Evolutionary conservation across 2,888 invertebrate genomes (phyloP), one percentile per base, ranked within the genome.

Genomic region (Spatulosminthurus flaviceps): DNA sequence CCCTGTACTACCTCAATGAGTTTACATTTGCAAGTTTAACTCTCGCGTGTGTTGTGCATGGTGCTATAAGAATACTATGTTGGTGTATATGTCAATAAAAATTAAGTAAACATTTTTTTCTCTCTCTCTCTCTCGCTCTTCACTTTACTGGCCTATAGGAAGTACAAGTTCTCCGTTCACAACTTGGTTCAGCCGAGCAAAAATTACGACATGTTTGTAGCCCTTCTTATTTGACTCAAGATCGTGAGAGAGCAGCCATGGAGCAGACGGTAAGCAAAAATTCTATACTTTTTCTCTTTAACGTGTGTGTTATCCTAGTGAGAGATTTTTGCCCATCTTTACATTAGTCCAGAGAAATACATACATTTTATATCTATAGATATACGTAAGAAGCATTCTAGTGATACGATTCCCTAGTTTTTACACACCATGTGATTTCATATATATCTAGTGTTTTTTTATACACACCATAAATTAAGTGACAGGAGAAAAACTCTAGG

Each of bases 151-250:
- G 64, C 72, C n/a, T 69, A 28, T 87, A 91, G 90, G 95, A 96
- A 89, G 93, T 96, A 87, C 94, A 94, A 86, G 91, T 92, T 75
- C 90, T 96, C 84, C 92, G 95, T 80, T 93, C 94, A 86, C 93
- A 94, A 88, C 92, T 95, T 86, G 92, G 95, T 83, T 92, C 93
- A 87, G 94, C 94, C 83, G 96, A 96, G 88, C 95, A 95, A 88
- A 93, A 94, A 87, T 90, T 96, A 87, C 91, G 96, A 82, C 91
- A 92, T 81, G 92, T 94, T 72, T 91, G 94, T 88, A 93, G 94
- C 87, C 95, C 95, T 43, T 93, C 93, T 86, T 94, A 94, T 89
- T 90, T 92, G 87, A 93, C 94, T 82, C 92, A 93, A 86, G 94
- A 95, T 88, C 91, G 93, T 86, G 94, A 95, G 86, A 92, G 92